Evolutionary conservation across 2,113 vertebrate genomes (phyloP).

Genomic region (Percina caprodes): DNA sequence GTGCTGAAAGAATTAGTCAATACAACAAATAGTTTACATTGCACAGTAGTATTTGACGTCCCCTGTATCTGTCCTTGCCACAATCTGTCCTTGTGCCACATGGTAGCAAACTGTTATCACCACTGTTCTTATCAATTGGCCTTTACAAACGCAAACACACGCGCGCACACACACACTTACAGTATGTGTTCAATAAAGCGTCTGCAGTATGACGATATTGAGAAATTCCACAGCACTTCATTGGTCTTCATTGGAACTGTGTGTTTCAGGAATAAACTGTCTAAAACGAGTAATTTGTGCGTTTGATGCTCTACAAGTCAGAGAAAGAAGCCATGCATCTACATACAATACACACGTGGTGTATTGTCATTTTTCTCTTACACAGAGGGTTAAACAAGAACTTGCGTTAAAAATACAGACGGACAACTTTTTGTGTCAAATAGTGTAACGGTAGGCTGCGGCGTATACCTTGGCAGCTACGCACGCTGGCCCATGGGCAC

Average conservation of each 20-base stretch:
- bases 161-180: constrained; percentile 9
- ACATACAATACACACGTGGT: background rate
- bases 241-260: background rate
- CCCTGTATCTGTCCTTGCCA: constrained; percentile 52
- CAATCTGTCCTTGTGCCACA: constrained; percentile 52
- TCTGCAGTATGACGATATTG: background rate
- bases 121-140: constrained; percentile 63
- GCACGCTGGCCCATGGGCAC: constrained; percentile 29
- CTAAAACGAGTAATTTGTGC: background rate
- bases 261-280: background rate
- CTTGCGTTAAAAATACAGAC: background rate
- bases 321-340: background rate
- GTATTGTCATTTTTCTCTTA: background rate
- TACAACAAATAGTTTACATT: background rate
- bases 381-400: background rate
- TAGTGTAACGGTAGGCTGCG: background rate
- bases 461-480: background rate
- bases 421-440: background rate
- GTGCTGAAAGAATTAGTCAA: no score
- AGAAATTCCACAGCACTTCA: background rate
- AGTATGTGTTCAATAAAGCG: background rate
- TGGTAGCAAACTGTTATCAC: constrained; percentile 52
- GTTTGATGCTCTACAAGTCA: no score
- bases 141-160: constrained; percentile 24
- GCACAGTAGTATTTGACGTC: background rate